A percentile compares a stretch with the other conserved stretches of the same genome.
These are phyloP conservation scores for Dendrocincla fuliginosa DNA, from an alignment of 2,797 vertebrate genomes.

Conservation along the genomic window DNA sequence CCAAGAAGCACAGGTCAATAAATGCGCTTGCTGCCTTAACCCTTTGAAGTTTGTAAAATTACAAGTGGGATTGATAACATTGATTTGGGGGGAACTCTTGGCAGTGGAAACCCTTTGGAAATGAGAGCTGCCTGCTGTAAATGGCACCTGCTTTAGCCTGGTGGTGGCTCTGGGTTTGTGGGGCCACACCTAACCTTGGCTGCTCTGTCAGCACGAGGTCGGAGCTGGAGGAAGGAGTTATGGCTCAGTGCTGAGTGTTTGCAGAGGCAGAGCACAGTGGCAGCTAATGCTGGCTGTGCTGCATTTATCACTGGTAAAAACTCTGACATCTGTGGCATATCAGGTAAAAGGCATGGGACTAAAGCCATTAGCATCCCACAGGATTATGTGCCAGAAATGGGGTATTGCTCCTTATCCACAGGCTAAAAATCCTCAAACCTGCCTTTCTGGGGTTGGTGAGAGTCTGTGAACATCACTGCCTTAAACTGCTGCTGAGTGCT, in stretches of 20 bases:
- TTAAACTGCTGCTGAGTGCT: neutral
- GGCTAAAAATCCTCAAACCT: neutral
- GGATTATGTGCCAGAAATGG: neutral
- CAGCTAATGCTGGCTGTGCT: neutral
- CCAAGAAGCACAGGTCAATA: conserved; percentile 76
- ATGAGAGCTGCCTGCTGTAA: neutral
- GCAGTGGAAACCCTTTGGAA: conserved; percentile 22
- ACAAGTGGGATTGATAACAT: conserved; percentile 64
- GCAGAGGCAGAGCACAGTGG: neutral
- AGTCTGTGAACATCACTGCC: neutral
- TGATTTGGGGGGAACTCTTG: conserved; percentile 19
- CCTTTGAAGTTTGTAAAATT: conserved; percentile 76
- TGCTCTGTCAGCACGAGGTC: neutral
- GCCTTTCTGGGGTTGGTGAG: neutral
- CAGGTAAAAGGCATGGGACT: neutral
- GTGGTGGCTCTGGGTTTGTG: neutral
- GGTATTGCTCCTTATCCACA: neutral
- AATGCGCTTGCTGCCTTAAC: conserved; percentile 76
- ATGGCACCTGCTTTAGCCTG: neutral
- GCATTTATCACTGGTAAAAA: neutral
- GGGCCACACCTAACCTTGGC: neutral
- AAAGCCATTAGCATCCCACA: neutral
- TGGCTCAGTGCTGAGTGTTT: neutral
- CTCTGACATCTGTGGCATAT: neutral
- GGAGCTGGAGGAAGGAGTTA: neutral